phyloP scores from a whole-genome alignment of 92 coral and sea anemone genomes.

The Porites lobata region DNA sequence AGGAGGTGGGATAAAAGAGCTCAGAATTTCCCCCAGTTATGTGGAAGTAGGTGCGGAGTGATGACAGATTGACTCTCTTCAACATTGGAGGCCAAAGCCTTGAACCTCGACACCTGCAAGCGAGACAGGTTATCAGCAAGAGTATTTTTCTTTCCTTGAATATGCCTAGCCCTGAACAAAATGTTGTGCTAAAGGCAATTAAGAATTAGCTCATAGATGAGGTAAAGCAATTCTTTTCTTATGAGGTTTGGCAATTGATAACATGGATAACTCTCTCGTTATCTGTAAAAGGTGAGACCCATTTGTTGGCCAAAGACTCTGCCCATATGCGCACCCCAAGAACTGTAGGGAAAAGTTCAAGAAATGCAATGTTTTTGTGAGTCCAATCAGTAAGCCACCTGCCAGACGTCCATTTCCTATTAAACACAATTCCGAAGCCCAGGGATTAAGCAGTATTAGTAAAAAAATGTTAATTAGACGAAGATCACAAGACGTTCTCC shows the following conservation, averaged over 20 bases:
- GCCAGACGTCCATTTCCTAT: constrained; percentile 55
- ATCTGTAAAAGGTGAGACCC: constrained; percentile 55
- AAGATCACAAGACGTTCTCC: constrained; percentile 17
- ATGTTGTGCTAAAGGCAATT: constrained; percentile 43
- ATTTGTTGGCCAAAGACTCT: constrained; percentile 28
- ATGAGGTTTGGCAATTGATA: constrained; percentile 57
- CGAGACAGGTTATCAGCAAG: constrained; percentile 55
- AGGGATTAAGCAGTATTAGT: constrained; percentile 49
- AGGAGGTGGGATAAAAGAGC: constrained; percentile 19
- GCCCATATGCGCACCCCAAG: constrained; percentile 60
- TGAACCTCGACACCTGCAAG: constrained; percentile 59
- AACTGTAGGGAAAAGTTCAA: constrained; percentile 66
- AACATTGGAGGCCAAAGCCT: neutral
- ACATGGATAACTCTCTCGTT: constrained; percentile 44
- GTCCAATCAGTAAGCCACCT: constrained; percentile 58
- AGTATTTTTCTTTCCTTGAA: constrained; percentile 21
- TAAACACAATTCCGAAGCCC: constrained; percentile 63
- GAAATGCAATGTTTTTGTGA: constrained; percentile 24
- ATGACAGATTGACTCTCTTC: constrained; percentile 4
- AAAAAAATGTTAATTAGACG: constrained; percentile 4
- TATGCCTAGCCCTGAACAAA: constrained; percentile 46
- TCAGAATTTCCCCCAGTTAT: constrained; percentile 46
- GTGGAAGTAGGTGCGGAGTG: constrained; percentile 35
- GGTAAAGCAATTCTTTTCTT: constrained; percentile 31
- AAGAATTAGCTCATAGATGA: constrained; percentile 39